Percentiles rank a stretch among this genome's conserved stretches.
phyloP scores from a whole-genome alignment of 2,888 invertebrate species.

The Tridacna gigas region DNA sequence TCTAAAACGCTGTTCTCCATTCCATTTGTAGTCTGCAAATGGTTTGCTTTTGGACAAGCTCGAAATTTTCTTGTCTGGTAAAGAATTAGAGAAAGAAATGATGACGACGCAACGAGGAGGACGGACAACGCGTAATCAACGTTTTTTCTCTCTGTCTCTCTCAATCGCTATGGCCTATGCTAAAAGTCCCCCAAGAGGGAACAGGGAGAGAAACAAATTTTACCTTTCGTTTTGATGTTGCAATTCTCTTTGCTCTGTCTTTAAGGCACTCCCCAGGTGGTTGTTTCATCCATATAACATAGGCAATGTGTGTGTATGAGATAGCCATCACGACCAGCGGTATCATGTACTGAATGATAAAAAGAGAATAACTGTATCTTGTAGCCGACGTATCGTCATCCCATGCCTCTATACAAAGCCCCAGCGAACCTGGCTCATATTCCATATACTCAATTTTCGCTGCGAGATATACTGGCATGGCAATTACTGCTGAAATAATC shows the following conservation, averaged over 20 bases:
- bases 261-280: conserved; percentile 28
- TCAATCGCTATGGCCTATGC: too few relatives aligned
- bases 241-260: conserved; percentile 27
- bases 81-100: too few relatives aligned
- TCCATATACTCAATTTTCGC: conserved; percentile 12
- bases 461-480: conserved; percentile 1
- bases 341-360: conserved; percentile 19
- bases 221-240: conserved; percentile 35
- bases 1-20: too few relatives aligned
- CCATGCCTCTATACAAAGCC: conserved; percentile 34
- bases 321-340: conserved; percentile 22
- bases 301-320: conserved; percentile 33
- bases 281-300: conserved; percentile 34
- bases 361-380: conserved; percentile 22
- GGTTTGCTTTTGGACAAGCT: too few relatives aligned
- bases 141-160: too few relatives aligned
- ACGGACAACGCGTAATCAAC: too few relatives aligned
- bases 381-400: neutral
- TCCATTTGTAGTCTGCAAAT: too few relatives aligned
- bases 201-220: neutral
- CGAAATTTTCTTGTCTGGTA: too few relatives aligned
- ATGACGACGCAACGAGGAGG: too few relatives aligned
- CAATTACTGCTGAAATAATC: conserved; percentile 12
- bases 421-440: conserved; percentile 26
- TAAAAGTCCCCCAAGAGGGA: too few relatives aligned